A percentile compares a stretch with the other conserved stretches of the same genome.
These are phyloP conservation scores for Octonoba sinensis DNA, from an alignment of 2,888 invertebrate genomes.

Conservation along the genomic window DNA sequence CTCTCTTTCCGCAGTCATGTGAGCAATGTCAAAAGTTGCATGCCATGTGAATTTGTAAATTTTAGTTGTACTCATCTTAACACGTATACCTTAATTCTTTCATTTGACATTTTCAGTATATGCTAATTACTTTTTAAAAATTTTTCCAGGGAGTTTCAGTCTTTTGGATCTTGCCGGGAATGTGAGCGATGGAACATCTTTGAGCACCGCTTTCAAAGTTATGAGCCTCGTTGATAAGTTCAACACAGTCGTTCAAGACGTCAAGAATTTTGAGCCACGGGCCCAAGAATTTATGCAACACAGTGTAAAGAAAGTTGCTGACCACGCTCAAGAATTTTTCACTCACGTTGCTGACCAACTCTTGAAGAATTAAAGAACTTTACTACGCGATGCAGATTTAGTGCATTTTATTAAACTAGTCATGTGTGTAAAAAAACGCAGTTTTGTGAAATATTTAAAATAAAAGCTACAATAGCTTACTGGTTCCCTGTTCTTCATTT, in stretches of 20 bases:
- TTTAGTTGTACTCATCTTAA: too few relatives aligned
- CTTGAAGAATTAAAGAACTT: neutral
- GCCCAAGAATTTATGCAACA: constrained; percentile 53
- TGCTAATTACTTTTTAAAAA: neutral
- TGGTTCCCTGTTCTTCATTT: too few relatives aligned
- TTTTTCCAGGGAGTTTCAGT: constrained; percentile 43
- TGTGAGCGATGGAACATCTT: constrained; percentile 41
- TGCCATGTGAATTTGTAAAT: too few relatives aligned
- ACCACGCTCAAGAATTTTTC: constrained; percentile 56
- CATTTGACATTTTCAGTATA: too few relatives aligned
- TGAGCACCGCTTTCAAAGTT: constrained; percentile 56
- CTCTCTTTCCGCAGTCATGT: too few relatives aligned
- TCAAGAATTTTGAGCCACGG: constrained; percentile 43
- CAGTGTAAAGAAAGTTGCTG: constrained; percentile 56
- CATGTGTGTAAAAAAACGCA: too few relatives aligned
- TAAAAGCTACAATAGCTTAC: too few relatives aligned
- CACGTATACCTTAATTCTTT: too few relatives aligned
- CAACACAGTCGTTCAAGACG: constrained; percentile 61
- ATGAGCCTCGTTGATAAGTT: constrained; percentile 60
- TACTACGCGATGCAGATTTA: neutral
- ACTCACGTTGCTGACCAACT: constrained; percentile 45
- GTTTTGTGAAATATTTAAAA: too few relatives aligned
- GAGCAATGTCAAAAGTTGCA: too few relatives aligned
- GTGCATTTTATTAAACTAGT: too few relatives aligned
- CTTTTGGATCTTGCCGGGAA: constrained; percentile 50